Evolutionary conservation across 2,888 invertebrate species (phyloP).

Genomic region (Didymodactylos carnosus): DNA sequence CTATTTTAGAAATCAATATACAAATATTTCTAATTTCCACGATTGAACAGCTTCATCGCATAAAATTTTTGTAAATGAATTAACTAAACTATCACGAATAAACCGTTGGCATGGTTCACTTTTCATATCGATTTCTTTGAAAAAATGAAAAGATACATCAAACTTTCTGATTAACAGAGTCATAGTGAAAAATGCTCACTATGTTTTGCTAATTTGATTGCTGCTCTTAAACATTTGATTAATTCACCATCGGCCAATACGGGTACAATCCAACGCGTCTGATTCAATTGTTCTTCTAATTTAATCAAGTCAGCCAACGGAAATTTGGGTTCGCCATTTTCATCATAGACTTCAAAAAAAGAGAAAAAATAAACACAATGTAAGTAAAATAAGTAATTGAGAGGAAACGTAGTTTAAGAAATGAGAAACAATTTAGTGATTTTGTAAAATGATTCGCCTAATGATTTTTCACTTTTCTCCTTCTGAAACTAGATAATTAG

Average conservation of each 20-base stretch:
- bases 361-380: too few species aligned
- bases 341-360: neutral
- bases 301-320: conserved; percentile 65
- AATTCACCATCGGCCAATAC: conserved; percentile 86
- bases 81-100: conserved; percentile 74
- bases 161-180: neutral
- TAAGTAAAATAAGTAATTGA: too few species aligned
- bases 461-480: too few species aligned
- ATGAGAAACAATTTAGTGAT: too few species aligned
- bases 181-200: neutral
- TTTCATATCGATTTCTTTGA: conserved; percentile 65
- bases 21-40: conserved; percentile 90
- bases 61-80: conserved; percentile 82
- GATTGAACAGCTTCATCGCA: conserved; percentile 91
- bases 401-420: too few species aligned
- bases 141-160: too few species aligned
- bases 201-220: conserved; percentile 49
- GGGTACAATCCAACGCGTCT: conserved; percentile 87
- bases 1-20: conserved; percentile 21
- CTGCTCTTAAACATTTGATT: conserved; percentile 67
- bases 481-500: too few species aligned
- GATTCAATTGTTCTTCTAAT: conserved; percentile 83
- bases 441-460: too few species aligned
- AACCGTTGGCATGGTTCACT: conserved; percentile 77
- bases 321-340: conserved; percentile 42